Evolutionary conservation across 2,797 vertebrate species (phyloP), one percentile per base, ranked within the genome.

Genomic region (Tragopan temminckii): DNA sequence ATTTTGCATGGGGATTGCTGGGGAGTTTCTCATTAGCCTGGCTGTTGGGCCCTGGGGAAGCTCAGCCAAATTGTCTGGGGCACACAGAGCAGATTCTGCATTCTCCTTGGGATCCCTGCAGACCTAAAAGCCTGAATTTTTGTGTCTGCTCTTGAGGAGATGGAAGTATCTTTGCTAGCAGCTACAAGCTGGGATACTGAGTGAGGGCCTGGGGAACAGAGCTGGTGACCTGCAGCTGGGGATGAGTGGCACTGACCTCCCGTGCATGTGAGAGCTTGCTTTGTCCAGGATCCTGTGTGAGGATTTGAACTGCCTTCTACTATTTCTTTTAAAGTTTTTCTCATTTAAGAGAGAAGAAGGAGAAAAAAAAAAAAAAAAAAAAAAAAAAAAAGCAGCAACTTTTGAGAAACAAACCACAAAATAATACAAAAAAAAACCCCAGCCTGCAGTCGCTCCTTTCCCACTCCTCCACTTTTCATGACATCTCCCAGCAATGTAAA

Each of bases 11-110:
- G 75, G 87, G 93, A 92, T 94, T 96, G 94, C 97, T 96, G 96
- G 95, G 95, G 96, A 97, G 93, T 95, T 97, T 96, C 97, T 97
- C 94, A 90, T 98, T 97, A 97, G 95, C 94, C 87, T 72, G 35
- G 62, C 94, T 90, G 90, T 61, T 94, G 95, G 88, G 87, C 94
- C 96, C 92, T n/a, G 29, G 91, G 95, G 97, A 96, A 96, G 89
- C 78, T 94, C 78, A 72, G 80, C 92, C 85, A 83, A 96, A 95
- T 94, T 95, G 97, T 97, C 93, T 96, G 96, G 95, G 96, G 97
- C 95, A 90, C 95, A 85, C 89, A 90, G 96, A 96, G 91, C 88
- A 92, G 92, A 85, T 91, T 80, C n/a, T 58, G 88, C 90, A 94
- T 92, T 83, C 43, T 94, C 72, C 93, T 94, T 81, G 23, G 92